A percentile compares a stretch with the other conserved stretches of the same genome.
Evolutionary conservation across 2,888 invertebrate genomes (phyloP).

Genomic region (Chymomyza fuscimana): DNA sequence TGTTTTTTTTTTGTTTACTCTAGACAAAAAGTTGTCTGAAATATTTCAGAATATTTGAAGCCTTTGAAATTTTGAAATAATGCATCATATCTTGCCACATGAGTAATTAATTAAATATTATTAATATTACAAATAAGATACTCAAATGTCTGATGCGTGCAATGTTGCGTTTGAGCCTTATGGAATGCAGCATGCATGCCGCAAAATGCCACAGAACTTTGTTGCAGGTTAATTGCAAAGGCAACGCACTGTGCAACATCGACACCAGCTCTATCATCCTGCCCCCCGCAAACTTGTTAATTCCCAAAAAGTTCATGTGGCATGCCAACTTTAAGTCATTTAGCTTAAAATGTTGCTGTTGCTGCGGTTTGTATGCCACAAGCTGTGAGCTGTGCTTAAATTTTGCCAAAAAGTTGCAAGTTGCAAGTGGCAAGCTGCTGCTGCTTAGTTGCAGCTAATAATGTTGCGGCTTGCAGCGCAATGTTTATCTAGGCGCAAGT

Average conservation of each 20-base stretch:
- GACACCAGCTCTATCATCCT: not conserved
- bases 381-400: not conserved
- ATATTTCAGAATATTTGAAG: not conserved
- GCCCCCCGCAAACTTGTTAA: too few species aligned
- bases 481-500: slow-evolving; percentile 4
- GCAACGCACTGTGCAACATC: slow-evolving; percentile 6
- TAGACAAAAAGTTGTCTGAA: not conserved
- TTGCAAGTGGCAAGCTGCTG: not conserved
- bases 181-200: slow-evolving; percentile 19
- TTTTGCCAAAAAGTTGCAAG: not conserved
- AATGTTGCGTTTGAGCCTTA: slow-evolving; percentile 24
- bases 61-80: slow-evolving; percentile 8
- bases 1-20: not conserved
- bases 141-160: slow-evolving; percentile 4
- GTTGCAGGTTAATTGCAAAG: slow-evolving; percentile 43
- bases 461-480: not conserved
- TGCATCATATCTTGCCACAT: slow-evolving; percentile 26
- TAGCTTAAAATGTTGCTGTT: not conserved
- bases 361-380: not conserved
- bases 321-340: slow-evolving; percentile 5
- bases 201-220: slow-evolving; percentile 21
- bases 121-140: too few species aligned
- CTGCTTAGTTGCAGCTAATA: not conserved
- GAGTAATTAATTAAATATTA: slow-evolving; percentile 58
- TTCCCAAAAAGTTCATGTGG: not conserved